These are phyloP conservation scores for Cherax destructor DNA, from an alignment of 1,140 invertebrate species.

Conservation along the genomic window DNA sequence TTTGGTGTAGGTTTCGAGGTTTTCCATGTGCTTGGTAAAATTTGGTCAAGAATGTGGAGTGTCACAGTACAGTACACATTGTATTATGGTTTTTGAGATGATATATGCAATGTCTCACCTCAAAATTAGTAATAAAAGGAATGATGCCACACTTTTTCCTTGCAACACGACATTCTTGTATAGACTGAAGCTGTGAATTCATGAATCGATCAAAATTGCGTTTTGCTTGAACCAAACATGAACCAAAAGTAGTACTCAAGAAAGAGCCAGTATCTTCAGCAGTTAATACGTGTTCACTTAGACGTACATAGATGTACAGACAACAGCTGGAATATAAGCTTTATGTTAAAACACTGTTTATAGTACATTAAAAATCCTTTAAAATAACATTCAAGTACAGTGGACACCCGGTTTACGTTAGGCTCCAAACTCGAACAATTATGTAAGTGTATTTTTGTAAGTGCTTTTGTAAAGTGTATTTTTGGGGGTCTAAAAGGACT, in stretches of 20 bases:
- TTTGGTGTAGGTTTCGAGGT: no score
- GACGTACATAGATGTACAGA: slow-evolving; percentile 73
- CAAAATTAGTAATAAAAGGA: slow-evolving; percentile 93
- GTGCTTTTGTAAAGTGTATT: no score
- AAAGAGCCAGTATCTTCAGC: slow-evolving; percentile 94
- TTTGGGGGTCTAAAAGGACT: no score
- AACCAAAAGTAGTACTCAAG: slow-evolving; percentile 92
- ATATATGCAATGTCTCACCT: slow-evolving; percentile 75
- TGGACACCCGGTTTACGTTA: no score
- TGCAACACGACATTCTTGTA: slow-evolving; percentile 83
- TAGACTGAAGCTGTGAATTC: slow-evolving; percentile 88
- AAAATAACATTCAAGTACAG: no score
- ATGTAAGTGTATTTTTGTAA: no score
- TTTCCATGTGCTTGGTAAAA: no score
- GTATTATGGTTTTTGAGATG: no score
- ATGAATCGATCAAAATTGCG: slow-evolving; percentile 95
- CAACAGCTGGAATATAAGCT: slow-evolving; percentile 60
- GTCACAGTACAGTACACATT: no score
- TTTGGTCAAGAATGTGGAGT: no score
- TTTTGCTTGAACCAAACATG: slow-evolving; percentile 93
- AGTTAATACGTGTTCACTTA: slow-evolving; percentile 92
- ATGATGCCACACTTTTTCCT: slow-evolving; percentile 94
- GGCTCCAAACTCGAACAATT: no score
- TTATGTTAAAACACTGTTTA: background rate
- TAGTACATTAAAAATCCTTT: no score